A percentile compares a stretch with the other conserved stretches of the same genome.
These are phyloP conservation scores for Noctua fimbriata DNA, from an alignment of 2,888 invertebrate species.

Conservation along the genomic window DNA sequence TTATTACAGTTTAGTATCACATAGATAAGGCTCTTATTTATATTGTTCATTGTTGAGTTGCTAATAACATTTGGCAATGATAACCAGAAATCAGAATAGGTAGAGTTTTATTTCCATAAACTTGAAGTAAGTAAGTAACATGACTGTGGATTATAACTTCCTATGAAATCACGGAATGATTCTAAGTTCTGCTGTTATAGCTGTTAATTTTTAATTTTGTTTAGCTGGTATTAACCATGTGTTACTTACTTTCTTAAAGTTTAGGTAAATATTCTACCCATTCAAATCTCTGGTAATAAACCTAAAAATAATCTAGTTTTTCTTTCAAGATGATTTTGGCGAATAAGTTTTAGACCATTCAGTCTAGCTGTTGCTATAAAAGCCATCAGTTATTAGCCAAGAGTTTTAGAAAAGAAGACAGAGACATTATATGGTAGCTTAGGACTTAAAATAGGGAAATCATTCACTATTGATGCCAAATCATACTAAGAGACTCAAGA, in stretches of 20 bases:
- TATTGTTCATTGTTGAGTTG: background rate
- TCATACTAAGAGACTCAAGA: too few species aligned
- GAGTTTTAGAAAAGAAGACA: background rate
- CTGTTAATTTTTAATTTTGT: background rate
- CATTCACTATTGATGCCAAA: too few species aligned
- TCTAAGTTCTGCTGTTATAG: background rate
- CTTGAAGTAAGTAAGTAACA: background rate
- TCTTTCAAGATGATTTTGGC: background rate
- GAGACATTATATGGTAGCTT: background rate
- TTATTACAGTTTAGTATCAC: background rate
- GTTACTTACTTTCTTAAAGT: background rate
- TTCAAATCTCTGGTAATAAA: background rate
- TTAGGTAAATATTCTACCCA: background rate
- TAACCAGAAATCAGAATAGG: background rate
- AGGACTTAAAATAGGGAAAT: background rate
- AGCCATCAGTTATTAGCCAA: too few species aligned
- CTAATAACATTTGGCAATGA: background rate
- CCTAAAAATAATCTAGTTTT: background rate
- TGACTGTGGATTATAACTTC: background rate
- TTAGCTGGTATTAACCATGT: background rate
- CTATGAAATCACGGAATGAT: background rate
- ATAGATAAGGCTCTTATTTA: constrained; percentile 17
- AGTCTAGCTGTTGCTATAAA: background rate
- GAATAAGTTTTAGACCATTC: background rate
- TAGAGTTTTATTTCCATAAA: background rate